phyloP scores from a whole-genome alignment of 2,888 invertebrate species.

The Drosophila niveifrons region DNA sequence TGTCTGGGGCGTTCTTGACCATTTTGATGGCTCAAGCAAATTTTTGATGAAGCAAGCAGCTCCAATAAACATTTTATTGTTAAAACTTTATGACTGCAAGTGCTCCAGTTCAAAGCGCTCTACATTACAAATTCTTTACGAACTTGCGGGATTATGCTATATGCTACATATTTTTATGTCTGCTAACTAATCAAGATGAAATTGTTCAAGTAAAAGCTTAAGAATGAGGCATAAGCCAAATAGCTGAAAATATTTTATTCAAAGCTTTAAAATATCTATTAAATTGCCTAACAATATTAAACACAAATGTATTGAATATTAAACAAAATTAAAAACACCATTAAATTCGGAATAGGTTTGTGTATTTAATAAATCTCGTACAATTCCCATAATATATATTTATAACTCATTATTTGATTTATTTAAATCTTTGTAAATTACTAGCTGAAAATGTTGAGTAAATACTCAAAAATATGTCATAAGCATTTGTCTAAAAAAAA shows the following conservation, averaged over 20 bases:
- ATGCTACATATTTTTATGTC: not conserved
- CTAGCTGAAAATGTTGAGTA: too few species aligned
- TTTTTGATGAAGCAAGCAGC: constrained; percentile 40
- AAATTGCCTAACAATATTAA: too few species aligned
- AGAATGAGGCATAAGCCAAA: not conserved
- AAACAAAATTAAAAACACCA: too few species aligned
- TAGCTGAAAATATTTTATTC: too few species aligned
- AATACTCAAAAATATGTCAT: too few species aligned
- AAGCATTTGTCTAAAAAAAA: too few species aligned
- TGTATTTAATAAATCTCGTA: not conserved
- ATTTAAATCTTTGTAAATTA: too few species aligned
- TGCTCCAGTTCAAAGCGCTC: not conserved
- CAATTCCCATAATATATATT: too few species aligned
- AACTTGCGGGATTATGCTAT: not conserved
- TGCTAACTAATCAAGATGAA: not conserved
- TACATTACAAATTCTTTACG: not conserved
- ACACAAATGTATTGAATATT: too few species aligned
- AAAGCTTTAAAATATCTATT: too few species aligned
- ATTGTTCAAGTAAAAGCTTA: not conserved
- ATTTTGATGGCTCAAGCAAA: constrained; percentile 30
- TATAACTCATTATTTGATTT: too few species aligned
- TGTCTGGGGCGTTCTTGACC: constrained; percentile 55
- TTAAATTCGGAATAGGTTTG: not conserved
- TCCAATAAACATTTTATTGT: constrained; percentile 16
- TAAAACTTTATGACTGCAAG: constrained; percentile 1